These are phyloP conservation scores for Sialia sialis DNA, from an alignment of 2,113 vertebrate species.

Conservation along the genomic window DNA sequence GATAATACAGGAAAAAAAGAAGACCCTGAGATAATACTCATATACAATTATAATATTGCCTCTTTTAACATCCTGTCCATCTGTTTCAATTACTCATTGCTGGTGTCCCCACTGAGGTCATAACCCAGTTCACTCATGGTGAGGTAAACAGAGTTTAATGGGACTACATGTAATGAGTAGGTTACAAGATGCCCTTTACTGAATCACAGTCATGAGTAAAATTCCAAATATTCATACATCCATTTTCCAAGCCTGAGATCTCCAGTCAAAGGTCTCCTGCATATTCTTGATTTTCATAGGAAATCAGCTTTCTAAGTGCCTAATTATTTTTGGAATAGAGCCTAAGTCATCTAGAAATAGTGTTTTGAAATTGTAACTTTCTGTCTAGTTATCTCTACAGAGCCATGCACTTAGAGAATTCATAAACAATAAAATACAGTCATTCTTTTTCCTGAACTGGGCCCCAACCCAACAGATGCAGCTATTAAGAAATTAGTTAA, in stretches of 20 bases:
- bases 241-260: neutral
- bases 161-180: neutral
- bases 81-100: slow-evolving; percentile 20
- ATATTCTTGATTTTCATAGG: neutral
- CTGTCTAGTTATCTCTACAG: neutral
- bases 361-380: neutral
- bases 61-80: neutral
- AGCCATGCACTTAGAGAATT: neutral
- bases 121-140: neutral
- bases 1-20: neutral
- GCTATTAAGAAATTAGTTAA: slow-evolving; percentile 24
- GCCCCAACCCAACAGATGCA: neutral
- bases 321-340: slow-evolving; percentile 25
- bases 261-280: neutral
- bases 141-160: slow-evolving; percentile 31
- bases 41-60: neutral
- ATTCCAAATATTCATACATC: neutral
- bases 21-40: neutral
- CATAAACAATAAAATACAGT: neutral
- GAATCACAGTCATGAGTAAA: neutral
- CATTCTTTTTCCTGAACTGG: slow-evolving; percentile 38
- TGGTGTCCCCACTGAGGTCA: neutral
- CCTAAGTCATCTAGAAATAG: slow-evolving; percentile 9
- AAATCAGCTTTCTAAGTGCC: neutral
- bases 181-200: neutral